Conservation (phyloP, 2,797 vertebrate species). For the Spea hammondii region DNA sequence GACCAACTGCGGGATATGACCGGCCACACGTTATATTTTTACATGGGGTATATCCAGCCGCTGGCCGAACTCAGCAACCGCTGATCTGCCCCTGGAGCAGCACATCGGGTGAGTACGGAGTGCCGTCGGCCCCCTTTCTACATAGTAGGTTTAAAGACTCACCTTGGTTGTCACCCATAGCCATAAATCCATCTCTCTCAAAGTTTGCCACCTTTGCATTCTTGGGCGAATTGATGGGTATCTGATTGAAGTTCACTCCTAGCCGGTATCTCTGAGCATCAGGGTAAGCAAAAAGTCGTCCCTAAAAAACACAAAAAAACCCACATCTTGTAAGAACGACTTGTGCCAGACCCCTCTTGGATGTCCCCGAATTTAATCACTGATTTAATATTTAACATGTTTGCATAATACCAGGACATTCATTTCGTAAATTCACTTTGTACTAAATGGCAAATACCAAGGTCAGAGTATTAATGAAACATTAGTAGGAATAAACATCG, state of each 20-base stretch:
- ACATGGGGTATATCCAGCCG: too few species aligned
- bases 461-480: background rate
- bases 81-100: too few species aligned
- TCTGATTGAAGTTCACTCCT: constrained; percentile 77
- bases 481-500: background rate
- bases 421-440: background rate
- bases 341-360: background rate
- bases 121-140: too few species aligned
- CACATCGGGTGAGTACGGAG: too few species aligned
- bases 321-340: background rate
- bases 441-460: background rate
- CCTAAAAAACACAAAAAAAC: constrained; percentile 54
- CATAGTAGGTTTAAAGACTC: background rate
- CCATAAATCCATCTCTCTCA: constrained; percentile 79
- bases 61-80: too few species aligned
- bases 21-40: too few species aligned
- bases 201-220: constrained; percentile 71
- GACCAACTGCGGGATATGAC: too few species aligned
- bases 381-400: constrained; percentile 3
- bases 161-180: constrained; percentile 77
- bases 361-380: constrained; percentile 3
- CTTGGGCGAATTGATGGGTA: constrained; percentile 77
- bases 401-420: background rate
- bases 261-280: constrained; percentile 78
- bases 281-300: constrained; percentile 78